phyloP scores from a whole-genome alignment of 2,888 invertebrate species.

The Petrolisthes manimaculis region DNA sequence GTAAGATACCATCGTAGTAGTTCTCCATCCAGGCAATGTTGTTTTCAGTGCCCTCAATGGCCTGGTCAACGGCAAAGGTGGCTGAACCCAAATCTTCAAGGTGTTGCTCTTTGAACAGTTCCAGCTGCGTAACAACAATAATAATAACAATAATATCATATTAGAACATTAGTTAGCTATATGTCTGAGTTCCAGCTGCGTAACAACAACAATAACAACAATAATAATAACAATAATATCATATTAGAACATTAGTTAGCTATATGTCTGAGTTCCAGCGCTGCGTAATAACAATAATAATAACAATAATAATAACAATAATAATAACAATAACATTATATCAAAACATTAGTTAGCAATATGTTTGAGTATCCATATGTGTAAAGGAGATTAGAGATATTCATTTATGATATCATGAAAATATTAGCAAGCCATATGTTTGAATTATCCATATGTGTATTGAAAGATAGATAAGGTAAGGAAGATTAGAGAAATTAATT shows the following conservation, averaged over 20 bases:
- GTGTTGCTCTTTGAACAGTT: conserved; percentile 77
- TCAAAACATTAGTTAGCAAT: not conserved
- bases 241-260: too few relatives aligned
- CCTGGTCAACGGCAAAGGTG: conserved; percentile 81
- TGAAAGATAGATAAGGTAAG: too few relatives aligned
- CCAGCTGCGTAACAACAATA: conserved; percentile 72
- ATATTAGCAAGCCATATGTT: too few relatives aligned
- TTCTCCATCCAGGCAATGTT: conserved; percentile 87
- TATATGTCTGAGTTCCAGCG: too few relatives aligned
- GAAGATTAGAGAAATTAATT: too few relatives aligned
- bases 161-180: not conserved
- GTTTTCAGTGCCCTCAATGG: conserved; percentile 82
- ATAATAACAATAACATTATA: not conserved
- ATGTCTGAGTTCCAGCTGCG: too few relatives aligned
- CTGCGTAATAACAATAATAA: not conserved
- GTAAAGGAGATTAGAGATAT: too few relatives aligned
- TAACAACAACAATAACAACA: not conserved
- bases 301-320: too few relatives aligned
- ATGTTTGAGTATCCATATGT: too few relatives aligned
- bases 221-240: not conserved
- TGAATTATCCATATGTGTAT: too few relatives aligned
- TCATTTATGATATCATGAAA: too few relatives aligned
- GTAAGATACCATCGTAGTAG: conserved; percentile 80
- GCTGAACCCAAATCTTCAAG: conserved; percentile 81
- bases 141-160: not conserved